These are phyloP conservation scores for Acipenser oxyrinchus DNA, from an alignment of 2,797 vertebrate genomes.

Conservation along the genomic window DNA sequence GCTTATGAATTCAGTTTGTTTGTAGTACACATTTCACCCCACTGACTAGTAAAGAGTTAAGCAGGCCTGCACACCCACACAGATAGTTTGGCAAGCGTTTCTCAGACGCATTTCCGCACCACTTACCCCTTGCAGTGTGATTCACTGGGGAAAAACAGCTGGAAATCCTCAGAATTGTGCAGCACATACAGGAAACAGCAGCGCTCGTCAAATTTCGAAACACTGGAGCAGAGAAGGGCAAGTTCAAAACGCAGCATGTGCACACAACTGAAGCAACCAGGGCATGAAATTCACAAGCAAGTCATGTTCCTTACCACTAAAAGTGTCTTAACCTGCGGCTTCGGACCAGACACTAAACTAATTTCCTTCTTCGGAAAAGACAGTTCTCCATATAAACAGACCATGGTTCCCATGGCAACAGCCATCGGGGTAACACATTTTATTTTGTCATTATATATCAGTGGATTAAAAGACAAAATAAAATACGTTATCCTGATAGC, in stretches of 20 bases:
- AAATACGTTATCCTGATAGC: too few species aligned
- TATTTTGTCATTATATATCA: too few species aligned
- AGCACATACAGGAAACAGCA: constrained; percentile 83
- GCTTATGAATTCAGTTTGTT: not conserved
- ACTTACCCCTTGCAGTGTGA: constrained; percentile 76
- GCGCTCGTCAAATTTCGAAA: constrained; percentile 75
- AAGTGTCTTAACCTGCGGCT: not conserved
- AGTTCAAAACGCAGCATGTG: too few species aligned
- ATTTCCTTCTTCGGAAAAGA: not conserved
- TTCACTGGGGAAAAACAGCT: constrained; percentile 79
- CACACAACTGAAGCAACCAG: too few species aligned
- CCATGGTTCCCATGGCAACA: too few species aligned
- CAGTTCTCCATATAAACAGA: not conserved
- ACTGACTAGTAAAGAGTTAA: not conserved
- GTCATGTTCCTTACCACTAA: not conserved
- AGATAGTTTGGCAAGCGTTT: not conserved
- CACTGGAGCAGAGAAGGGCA: constrained; percentile 40
- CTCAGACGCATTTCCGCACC: not conserved
- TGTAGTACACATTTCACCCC: not conserved
- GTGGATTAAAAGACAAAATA: too few species aligned
- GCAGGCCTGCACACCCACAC: not conserved
- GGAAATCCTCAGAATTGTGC: constrained; percentile 76
- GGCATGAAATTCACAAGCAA: not conserved
- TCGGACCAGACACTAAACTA: not conserved
- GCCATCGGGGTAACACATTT: too few species aligned